Base-by-base conservation (phyloP, 2,797 vertebrate genomes). In the Enteromius argenteus region DNA sequence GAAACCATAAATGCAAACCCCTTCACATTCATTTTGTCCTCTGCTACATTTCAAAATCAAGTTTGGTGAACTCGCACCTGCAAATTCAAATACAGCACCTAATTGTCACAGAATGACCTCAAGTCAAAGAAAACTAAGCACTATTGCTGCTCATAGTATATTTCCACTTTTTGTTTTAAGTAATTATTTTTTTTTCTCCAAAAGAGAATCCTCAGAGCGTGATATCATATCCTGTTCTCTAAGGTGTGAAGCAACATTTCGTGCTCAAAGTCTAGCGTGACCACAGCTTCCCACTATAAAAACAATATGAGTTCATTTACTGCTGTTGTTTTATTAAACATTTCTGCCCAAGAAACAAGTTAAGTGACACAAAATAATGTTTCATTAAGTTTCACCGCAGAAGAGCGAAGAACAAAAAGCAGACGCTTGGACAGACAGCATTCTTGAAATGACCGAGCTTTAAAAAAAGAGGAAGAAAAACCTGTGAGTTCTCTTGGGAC, bases 271-370 rank as follows among this genome's bases (percentile, higher is more conserved):
- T 60, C 53, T 60, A n/a, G 19, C 11, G 13, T 42, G 53, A 42
- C 14, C 35, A 53, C 4, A 14, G 49, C 51, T 58, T 79, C 46
- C 19, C 64, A 21, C 66, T 69, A 51, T 23, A 37, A 53, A 80
- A 58, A 58, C 66, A 56, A 80, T 27, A 80, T 9, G 64, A 64
- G 23, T 15, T 79, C 39, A 84, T 80, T 77, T 58, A 74, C 32
- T 49, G 56, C 76, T 79, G n/a, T 81, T 62, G 23, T 76, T 84
- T 80, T 81, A 84, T 68, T n/a, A 49, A 73, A 58, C 49, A 69
- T 79, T 83, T 79, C 66, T 79, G 73, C 44, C 53, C 77, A 46
- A 60, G n/a, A 77, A 69, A 80, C 60, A 79, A 74, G 66, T 71
- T 37, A 76, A 19, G 78, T 35, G 56, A 83, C 77, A 62, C 39